Evolutionary conservation across 2,797 vertebrate genomes (phyloP), one percentile per base, ranked within the genome.

Genomic region (Thripadectes ignobilis): DNA sequence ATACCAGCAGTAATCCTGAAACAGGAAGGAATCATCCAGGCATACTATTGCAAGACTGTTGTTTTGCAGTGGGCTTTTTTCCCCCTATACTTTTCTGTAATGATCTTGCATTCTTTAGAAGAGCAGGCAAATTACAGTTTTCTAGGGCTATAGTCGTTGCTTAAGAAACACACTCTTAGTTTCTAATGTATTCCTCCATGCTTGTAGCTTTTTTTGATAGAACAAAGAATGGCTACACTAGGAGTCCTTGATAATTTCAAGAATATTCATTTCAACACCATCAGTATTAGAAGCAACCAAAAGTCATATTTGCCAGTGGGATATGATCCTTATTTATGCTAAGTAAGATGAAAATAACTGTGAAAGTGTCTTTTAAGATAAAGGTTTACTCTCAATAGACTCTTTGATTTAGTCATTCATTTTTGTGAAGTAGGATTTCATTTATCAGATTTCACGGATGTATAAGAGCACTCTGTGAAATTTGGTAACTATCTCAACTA

Each of bases 1-100:
- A 57, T 45, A 91, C 38, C 30, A 80, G 14, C 15, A 65, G 69
- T 94, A 94, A 84, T 78, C 63, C 82, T 95, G 89, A 88, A 95
- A 85, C 43, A 88, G 76, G 88, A 88, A 83, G 43, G n/a, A 93
- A 38, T 88, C 51, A 81, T 38, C 46, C 66, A 85, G 66, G 85
- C 93, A 63, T 90, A 43, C 48, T 81, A 68, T 88, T 88, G 62
- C 43, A 66, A 81, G 43, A 58, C 58, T 78, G 65, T 45, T 45
- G 43, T 45, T 45, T 45, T 45, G 43, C 10, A 19, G 18, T 41
- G 39, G 43, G 45, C 75, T 57, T 80, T 89, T 88, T 83, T 16
- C 20, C 59, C 71, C 46, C 29, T 83, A 12, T 71, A 59, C 26
- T 87, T 95, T 61, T 52, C 19, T 59, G n/a, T 77, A 87, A 87